Base-by-base conservation (phyloP, 2,797 vertebrate genomes). In the Eulemur rubriventer region DNA sequence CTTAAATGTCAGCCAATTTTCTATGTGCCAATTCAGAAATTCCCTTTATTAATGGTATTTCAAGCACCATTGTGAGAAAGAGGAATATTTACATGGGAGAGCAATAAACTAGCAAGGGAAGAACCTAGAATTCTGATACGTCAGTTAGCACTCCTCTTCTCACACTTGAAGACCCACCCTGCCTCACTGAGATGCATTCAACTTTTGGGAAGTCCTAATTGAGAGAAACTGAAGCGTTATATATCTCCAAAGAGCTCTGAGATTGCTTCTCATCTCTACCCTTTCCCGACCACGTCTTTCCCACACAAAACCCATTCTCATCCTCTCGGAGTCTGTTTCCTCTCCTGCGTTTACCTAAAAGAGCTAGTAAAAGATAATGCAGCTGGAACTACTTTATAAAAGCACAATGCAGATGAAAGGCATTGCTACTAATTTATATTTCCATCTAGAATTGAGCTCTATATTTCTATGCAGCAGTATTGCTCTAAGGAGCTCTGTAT, bases 361-460 rank as follows among this genome's bases (percentile, higher is more conserved):
- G 46, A 84, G 17, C 48, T n/a, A 26, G 67, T 75, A 50, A 82
- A 81, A 85, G 26, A 61, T 48, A 79, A 81, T n/a, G 13, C 24
- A 61, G 20, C 17, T 86, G 61, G 33, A 67, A 69, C 38, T 52
- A 24, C 33, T 95, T 88, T 38, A 78, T 46, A 69, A 69, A 82
- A 89, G 55, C 59, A 61, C 59, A 67, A 6, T 33, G 35, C 17
- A 50, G 65, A 78, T 84, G 52, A 76, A 52, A 93, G 52, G n/a
- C 65, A 33, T 76, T 55, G 50, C 35, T 94, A 38, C 70, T 95
- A 83, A 70, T 79, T 94, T 89, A 7, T 78, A 46, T 70, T 95
- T 98, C 55, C 89, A 82, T 72, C 61, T 73, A 69, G 26, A 88
- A 50, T 20, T 69, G 67, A 78, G 20, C 8, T 91, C 13, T 22